phyloP scores from a whole-genome alignment of 2,113 vertebrate genomes.

The Choloepus hoffmanni region DNA sequence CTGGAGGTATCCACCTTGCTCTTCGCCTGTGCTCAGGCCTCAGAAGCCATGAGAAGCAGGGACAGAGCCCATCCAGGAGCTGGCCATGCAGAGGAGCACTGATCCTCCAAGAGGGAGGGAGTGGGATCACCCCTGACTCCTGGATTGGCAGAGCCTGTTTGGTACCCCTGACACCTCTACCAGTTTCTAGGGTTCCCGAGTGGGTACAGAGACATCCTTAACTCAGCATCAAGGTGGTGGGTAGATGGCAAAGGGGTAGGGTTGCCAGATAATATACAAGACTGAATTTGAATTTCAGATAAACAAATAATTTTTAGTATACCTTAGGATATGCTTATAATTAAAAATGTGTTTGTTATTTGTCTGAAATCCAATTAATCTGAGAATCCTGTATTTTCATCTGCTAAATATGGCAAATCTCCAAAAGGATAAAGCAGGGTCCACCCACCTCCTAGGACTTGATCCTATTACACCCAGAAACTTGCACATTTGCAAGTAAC shows the following conservation, averaged over 20 bases:
- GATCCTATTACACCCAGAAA: background rate
- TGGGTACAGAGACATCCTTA: background rate
- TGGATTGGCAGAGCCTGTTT: background rate
- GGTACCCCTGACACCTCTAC: background rate
- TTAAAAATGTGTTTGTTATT: background rate
- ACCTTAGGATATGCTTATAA: background rate
- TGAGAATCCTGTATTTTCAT: background rate
- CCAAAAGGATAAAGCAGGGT: background rate
- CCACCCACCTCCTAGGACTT: background rate
- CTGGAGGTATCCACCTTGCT: background rate
- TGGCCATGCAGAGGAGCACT: background rate
- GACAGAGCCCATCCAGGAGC: background rate
- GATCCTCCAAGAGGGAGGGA: fast-evolving
- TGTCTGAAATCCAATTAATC: background rate
- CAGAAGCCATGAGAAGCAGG: background rate
- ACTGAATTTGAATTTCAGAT: background rate
- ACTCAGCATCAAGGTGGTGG: background rate
- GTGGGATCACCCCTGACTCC: too few species aligned
- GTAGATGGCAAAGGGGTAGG: background rate
- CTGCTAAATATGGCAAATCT: background rate
- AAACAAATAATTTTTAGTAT: background rate
- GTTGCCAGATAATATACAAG: too few species aligned
- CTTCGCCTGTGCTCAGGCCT: background rate
- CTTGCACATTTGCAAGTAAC: background rate
- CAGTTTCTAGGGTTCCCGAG: background rate